Percentiles rank a stretch among this genome's conserved stretches.
These are phyloP conservation scores for Danio albolineatus DNA, from an alignment of 2,797 vertebrate genomes.

Conservation along the genomic window DNA sequence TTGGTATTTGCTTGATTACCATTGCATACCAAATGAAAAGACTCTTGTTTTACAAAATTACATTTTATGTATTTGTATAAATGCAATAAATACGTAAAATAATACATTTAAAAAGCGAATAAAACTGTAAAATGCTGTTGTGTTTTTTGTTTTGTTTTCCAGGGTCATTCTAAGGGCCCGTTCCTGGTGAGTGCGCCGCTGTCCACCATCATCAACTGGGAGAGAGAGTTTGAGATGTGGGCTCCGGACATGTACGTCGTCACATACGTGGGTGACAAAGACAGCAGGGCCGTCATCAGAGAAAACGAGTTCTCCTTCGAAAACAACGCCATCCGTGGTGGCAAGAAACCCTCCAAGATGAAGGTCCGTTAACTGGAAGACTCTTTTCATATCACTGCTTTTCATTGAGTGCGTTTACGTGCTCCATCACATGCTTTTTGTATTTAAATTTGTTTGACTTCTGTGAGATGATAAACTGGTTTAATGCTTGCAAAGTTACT, in stretches of 20 bases:
- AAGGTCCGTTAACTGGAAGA: slow-evolving; percentile 79
- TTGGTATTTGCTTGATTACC: no score
- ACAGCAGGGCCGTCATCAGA: slow-evolving; percentile 94
- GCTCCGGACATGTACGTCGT: slow-evolving; percentile 98
- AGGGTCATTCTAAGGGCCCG: slow-evolving; percentile 98
- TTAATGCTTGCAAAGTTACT: no score
- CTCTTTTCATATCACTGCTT: neutral
- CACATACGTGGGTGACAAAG: slow-evolving; percentile 95
- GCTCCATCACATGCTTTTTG: no score
- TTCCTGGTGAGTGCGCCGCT: slow-evolving; percentile 96
- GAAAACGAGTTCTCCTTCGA: slow-evolving; percentile 99
- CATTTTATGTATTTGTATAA: no score
- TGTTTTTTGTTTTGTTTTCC: neutral
- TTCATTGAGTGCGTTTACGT: neutral
- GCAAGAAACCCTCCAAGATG: slow-evolving; percentile 96
- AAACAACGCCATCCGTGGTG: slow-evolving; percentile 96
- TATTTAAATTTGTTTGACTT: no score
- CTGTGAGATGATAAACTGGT: no score
- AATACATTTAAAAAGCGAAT: no score
- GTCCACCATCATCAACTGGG: slow-evolving; percentile 99
- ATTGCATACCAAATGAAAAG: no score
- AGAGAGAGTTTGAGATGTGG: slow-evolving; percentile 98
- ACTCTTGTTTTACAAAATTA: no score
- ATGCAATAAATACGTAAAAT: no score
- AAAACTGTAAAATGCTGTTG: neutral